Percentiles rank a stretch among this genome's conserved stretches.
These are phyloP conservation scores for Nestor notabilis DNA, from an alignment of 2,113 vertebrate genomes.

Conservation along the genomic window DNA sequence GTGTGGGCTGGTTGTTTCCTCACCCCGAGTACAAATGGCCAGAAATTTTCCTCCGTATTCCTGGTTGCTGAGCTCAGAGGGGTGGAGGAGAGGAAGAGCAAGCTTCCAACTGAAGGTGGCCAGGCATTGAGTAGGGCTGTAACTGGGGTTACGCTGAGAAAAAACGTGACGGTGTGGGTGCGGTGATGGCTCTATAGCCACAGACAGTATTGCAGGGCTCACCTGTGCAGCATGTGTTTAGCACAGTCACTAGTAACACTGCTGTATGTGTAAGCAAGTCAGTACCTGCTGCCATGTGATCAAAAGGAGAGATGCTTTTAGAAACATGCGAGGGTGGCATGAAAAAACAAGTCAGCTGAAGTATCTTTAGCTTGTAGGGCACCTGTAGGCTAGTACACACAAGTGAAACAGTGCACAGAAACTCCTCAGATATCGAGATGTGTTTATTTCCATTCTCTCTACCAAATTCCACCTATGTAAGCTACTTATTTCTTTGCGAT, in stretches of 20 bases:
- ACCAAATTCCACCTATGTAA: background rate
- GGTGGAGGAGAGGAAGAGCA: background rate
- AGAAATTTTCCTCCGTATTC: background rate
- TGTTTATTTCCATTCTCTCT: slow-evolving; percentile 1
- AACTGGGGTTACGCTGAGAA: background rate
- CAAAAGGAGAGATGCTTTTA: slow-evolving; percentile 29
- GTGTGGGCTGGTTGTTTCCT: slow-evolving; percentile 22
- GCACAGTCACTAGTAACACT: background rate
- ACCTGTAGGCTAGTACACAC: background rate
- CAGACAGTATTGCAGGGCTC: background rate
- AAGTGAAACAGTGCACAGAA: background rate
- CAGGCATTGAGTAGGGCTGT: background rate
- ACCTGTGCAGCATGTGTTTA: background rate
- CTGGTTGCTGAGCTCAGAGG: slow-evolving; percentile 3
- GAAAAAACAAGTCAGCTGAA: slow-evolving; percentile 24
- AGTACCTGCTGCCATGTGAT: slow-evolving; percentile 38
- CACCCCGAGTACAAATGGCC: background rate
- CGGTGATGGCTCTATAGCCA: background rate
- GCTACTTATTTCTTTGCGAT: background rate
- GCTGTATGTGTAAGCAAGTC: background rate
- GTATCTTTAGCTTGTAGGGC: background rate
- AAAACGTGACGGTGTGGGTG: background rate
- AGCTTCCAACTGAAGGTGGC: background rate
- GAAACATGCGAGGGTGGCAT: background rate
- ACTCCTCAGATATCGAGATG: background rate